Percentiles rank a stretch among this genome's conserved stretches.
Conservation (phyloP, 1,140 invertebrate genomes). For the Bombus impatiens region DNA sequence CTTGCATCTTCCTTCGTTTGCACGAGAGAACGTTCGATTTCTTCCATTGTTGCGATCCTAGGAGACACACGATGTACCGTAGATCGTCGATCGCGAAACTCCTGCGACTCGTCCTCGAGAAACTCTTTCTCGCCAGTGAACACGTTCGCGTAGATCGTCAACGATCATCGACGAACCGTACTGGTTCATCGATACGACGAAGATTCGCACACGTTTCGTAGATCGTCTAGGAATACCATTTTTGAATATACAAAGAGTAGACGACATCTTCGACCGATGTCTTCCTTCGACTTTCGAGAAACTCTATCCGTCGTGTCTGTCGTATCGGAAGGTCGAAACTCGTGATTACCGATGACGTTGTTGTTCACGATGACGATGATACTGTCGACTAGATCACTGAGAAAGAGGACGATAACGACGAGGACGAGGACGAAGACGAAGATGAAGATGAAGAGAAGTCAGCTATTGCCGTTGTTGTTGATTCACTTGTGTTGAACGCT, state of each 20-base stretch:
- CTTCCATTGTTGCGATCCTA: not conserved
- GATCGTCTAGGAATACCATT: no score
- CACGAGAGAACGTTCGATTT: not conserved
- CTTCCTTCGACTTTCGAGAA: not conserved
- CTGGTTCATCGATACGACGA: not conserved
- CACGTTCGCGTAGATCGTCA: not conserved
- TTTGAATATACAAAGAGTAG: not conserved
- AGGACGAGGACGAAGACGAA: not conserved
- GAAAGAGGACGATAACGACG: not conserved
- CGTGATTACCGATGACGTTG: not conserved
- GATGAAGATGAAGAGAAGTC: constrained; percentile 31
- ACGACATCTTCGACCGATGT: not conserved
- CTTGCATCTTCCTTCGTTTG: not conserved
- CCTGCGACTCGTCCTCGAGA: not conserved
- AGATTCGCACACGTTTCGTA: no score
- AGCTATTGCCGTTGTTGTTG: constrained; percentile 52
- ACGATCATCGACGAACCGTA: no score
- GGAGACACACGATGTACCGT: not conserved
- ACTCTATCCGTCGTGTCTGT: not conserved
- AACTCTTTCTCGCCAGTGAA: not conserved
- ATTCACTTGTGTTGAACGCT: constrained; percentile 75
- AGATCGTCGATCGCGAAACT: not conserved
- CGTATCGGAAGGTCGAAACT: no score
- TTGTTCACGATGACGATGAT: not conserved
- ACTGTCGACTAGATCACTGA: not conserved